These are phyloP conservation scores for Agrochola litura DNA, from an alignment of 2,888 invertebrate species.

Conservation along the genomic window DNA sequence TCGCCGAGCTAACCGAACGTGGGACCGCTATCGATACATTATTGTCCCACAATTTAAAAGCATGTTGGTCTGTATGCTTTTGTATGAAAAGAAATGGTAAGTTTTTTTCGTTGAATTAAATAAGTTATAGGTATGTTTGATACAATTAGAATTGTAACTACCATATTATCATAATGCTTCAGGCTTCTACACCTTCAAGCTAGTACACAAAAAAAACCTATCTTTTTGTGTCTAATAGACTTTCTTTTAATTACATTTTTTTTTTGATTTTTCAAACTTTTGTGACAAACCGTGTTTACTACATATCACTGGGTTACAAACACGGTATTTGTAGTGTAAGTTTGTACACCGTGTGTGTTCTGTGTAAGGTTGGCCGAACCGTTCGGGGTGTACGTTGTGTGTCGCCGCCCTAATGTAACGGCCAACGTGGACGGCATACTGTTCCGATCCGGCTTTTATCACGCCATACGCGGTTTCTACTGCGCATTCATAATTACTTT, in stretches of 20 bases:
- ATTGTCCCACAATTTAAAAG: constrained; percentile 23
- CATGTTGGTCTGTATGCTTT: not conserved
- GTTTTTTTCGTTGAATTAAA: not conserved
- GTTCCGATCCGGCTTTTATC: constrained; percentile 75
- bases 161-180: not conserved
- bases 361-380: constrained; percentile 65
- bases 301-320: not conserved
- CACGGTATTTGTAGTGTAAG: constrained; percentile 37
- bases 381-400: constrained; percentile 62
- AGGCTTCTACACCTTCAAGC: not conserved
- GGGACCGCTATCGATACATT: constrained; percentile 35
- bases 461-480: constrained; percentile 69
- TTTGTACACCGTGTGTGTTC: constrained; percentile 38
- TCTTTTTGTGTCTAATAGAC: not conserved
- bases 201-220: too few species aligned
- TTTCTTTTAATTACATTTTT: not conserved
- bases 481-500: constrained; percentile 81
- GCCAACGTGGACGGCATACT: constrained; percentile 84
- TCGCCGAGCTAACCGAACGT: constrained; percentile 42
- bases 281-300: not conserved
- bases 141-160: not conserved
- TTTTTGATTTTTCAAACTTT: not conserved
- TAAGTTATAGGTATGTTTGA: not conserved
- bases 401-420: constrained; percentile 77
- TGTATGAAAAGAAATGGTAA: not conserved